Conservation (phyloP, 2,113 vertebrate species). For the Syrrhaptes paradoxus region DNA sequence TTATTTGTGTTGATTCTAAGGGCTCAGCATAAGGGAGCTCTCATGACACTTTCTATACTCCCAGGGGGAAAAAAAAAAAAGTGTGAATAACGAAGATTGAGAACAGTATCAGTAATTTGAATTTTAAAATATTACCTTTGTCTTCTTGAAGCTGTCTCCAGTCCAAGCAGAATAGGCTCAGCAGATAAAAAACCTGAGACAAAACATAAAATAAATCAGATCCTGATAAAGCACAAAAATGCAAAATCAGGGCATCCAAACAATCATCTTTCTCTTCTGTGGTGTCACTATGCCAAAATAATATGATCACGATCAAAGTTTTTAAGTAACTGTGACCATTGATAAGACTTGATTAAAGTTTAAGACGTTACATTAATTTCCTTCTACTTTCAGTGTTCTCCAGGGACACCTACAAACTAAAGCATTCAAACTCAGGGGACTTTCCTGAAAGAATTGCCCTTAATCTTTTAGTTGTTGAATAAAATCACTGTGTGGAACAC, state of each 20-base stretch:
- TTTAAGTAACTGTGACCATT: background rate
- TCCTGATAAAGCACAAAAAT: background rate
- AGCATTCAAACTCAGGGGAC: background rate
- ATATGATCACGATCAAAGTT: background rate
- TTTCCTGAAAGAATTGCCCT: slow-evolving; percentile 10
- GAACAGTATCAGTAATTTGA: background rate
- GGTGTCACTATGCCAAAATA: background rate
- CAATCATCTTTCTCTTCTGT: background rate
- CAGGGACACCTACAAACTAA: background rate
- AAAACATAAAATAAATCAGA: background rate
- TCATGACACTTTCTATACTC: background rate
- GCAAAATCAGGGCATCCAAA: background rate
- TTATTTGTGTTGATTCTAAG: background rate
- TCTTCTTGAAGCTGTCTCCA: slow-evolving; percentile 13
- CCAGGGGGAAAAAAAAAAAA: background rate
- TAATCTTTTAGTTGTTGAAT: slow-evolving; percentile 38
- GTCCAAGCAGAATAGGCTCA: background rate
- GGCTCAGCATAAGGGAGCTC: background rate
- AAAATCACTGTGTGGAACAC: slow-evolving; percentile 25
- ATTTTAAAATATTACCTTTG: slow-evolving; percentile 22
- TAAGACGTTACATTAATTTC: background rate
- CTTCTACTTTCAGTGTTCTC: background rate
- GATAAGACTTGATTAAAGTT: background rate
- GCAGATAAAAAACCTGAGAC: background rate
- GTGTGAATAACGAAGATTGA: background rate